Base-by-base conservation (phyloP, 2,797 vertebrate genomes). In the Rhinella marina region DNA sequence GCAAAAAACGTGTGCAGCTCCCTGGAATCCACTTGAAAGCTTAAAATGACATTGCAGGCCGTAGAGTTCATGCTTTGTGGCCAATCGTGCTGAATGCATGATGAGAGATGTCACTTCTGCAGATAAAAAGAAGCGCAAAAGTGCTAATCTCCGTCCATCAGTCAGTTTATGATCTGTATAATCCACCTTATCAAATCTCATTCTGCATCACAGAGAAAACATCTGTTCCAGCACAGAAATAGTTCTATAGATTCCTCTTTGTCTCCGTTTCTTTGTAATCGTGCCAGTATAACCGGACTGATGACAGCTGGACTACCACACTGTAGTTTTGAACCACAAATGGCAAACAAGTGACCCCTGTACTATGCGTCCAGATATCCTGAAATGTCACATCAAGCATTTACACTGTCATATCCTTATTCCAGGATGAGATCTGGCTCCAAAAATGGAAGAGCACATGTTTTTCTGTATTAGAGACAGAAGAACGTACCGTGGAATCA, bases 221-320 rank as follows among this genome's bases (percentile, higher is more conserved):
- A 89, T 78, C 79, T 89, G 88, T 86, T 86, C 50, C 70, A 68
- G 57, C 29, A 82, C 72, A 86, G 82, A 82, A 89, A 89, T 89
- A 89, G 84, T 82, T 68, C 7, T 66, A 52, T 48, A 57, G 57
- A 86, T 82, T 86, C 70, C 68, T 73, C 84, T 83, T 87, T 79
- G 62, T 88, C 68, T 62, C 29, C 3, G 6, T 41, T 66, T 64
- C 83, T 88, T 85, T 88, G 83, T 88, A 81, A 75, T 66, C 32
- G 48, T 79, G 83, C 84, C 84, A 89, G 59, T 32, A 78, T 1
- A 81, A 77, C 25, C 17, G n/a, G 50, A 59, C 48, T 85, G 66
- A 57, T 54, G 82, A 85, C 87, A 88, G 87, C 87, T 88, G 82
- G 19, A 85, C 50, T 72, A 54, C 21, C 16, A 41, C 73, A 59